phyloP scores from a whole-genome alignment of 2,113 vertebrate species.

The Thalassoma bifasciatum region DNA sequence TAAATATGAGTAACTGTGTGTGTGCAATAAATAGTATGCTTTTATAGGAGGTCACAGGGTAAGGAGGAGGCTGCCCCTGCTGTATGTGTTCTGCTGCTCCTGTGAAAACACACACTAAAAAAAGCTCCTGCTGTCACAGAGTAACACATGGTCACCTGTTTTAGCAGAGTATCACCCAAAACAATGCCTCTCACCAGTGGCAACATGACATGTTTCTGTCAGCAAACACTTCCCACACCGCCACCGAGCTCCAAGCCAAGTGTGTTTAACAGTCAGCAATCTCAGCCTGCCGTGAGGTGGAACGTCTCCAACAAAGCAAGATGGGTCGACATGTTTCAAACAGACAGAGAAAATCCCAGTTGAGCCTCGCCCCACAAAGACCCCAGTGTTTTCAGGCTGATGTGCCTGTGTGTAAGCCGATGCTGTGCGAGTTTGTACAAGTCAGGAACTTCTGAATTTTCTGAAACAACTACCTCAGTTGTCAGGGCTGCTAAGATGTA shows the following conservation, averaged over 20 bases:
- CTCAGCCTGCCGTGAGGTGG: constrained; percentile 52
- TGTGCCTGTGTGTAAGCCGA: constrained; percentile 46
- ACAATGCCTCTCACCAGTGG: constrained; percentile 58
- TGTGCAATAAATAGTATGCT: constrained; percentile 52
- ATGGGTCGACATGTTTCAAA: constrained; percentile 65
- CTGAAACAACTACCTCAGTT: constrained; percentile 65
- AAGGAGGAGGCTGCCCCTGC: constrained; percentile 39
- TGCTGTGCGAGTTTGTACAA: constrained; percentile 78
- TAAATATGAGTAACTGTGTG: constrained; percentile 24
- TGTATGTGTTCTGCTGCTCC: constrained; percentile 38
- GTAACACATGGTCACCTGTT: constrained; percentile 66
- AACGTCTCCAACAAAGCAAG: constrained; percentile 56
- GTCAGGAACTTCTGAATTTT: constrained; percentile 64
- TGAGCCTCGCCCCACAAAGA: constrained; percentile 72
- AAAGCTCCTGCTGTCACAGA: constrained; percentile 54
- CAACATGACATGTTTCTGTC: constrained; percentile 68
- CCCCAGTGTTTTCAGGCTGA: constrained; percentile 67
- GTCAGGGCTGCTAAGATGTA: constrained; percentile 69
- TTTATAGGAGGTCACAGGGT: constrained; percentile 62
- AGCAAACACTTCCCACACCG: constrained; percentile 65
- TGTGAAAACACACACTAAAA: constrained; percentile 46
- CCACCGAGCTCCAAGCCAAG: constrained; percentile 40
- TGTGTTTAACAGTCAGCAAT: constrained; percentile 66
- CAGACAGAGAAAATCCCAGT: constrained; percentile 57
- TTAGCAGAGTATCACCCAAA: constrained; percentile 47